Evolutionary conservation across 2,888 invertebrate species (phyloP).

Genomic region (Pseudanteris insignis): DNA sequence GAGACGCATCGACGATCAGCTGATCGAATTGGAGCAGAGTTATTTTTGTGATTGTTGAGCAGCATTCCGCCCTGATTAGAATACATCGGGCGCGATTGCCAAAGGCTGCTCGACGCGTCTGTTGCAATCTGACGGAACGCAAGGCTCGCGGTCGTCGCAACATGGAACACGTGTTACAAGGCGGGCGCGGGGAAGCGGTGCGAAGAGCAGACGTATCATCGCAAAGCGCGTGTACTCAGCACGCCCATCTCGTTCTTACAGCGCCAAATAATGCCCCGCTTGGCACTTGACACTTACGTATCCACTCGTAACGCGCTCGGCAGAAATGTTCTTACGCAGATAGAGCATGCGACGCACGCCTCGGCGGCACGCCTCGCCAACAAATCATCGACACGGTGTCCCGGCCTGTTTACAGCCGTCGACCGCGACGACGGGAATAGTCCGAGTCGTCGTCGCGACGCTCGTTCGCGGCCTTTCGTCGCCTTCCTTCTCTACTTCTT

Average conservation of each 20-base stretch:
- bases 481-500: slow-evolving; percentile 3
- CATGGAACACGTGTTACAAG: slow-evolving; percentile 44
- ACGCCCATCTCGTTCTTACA: slow-evolving; percentile 46
- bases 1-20: slow-evolving; percentile 20
- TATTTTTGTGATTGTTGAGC: slow-evolving; percentile 32
- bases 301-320: slow-evolving; percentile 23
- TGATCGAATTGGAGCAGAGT: slow-evolving; percentile 34
- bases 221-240: slow-evolving; percentile 31
- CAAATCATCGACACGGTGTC: slow-evolving; percentile 59
- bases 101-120: slow-evolving; percentile 15
- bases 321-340: slow-evolving; percentile 46
- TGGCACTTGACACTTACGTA: slow-evolving; percentile 34
- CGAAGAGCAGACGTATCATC: slow-evolving; percentile 33
- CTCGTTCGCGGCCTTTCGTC: slow-evolving; percentile 11
- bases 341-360: slow-evolving; percentile 53
- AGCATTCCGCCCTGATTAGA: slow-evolving; percentile 28
- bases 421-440: slow-evolving; percentile 29
- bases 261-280: slow-evolving; percentile 43
- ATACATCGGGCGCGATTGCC: slow-evolving; percentile 22
- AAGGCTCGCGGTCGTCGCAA: slow-evolving; percentile 19
- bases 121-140: slow-evolving; percentile 37
- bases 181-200: slow-evolving; percentile 27
- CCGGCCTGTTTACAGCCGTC: slow-evolving; percentile 42
- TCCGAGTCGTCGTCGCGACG: slow-evolving; percentile 36
- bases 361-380: slow-evolving; percentile 56